Evolutionary conservation across 1,140 invertebrate species (phyloP).

Genomic region (Stegodyphus dumicola): DNA sequence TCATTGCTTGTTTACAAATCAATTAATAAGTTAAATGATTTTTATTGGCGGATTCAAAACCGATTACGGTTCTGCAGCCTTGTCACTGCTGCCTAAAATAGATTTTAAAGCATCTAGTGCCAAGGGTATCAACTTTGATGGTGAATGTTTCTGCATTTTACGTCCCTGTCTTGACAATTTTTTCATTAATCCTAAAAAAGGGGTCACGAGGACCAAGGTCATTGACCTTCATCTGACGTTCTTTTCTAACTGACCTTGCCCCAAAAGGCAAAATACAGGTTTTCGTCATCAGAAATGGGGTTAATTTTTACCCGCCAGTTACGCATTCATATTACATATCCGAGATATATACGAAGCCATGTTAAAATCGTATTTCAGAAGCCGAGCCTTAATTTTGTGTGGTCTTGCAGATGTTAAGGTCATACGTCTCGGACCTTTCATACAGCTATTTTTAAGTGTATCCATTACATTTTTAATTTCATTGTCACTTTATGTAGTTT

Average conservation of each 20-base stretch:
- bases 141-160: too few species aligned
- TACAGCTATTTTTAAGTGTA: too few species aligned
- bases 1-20: not conserved
- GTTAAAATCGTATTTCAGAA: not conserved
- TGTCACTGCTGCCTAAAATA: not conserved
- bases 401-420: not conserved
- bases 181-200: not conserved
- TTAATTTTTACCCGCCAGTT: conserved; percentile 48
- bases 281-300: conserved; percentile 6
- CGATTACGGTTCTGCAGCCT: not conserved
- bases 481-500: too few species aligned
- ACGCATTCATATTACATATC: not conserved
- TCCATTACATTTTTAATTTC: too few species aligned
- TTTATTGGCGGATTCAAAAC: not conserved
- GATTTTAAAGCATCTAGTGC: not conserved
- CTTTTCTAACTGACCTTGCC: conserved; percentile 53
- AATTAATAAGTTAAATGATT: not conserved
- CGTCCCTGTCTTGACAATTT: not conserved
- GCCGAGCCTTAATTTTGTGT: not conserved
- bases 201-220: conserved; percentile 55
- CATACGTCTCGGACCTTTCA: not conserved
- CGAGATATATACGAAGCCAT: not conserved
- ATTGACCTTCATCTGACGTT: conserved; percentile 42
- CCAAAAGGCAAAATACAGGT: conserved; percentile 43
- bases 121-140: not conserved